phyloP scores from a whole-genome alignment of 2,797 vertebrate genomes.

The Erethizon dorsatum region DNA sequence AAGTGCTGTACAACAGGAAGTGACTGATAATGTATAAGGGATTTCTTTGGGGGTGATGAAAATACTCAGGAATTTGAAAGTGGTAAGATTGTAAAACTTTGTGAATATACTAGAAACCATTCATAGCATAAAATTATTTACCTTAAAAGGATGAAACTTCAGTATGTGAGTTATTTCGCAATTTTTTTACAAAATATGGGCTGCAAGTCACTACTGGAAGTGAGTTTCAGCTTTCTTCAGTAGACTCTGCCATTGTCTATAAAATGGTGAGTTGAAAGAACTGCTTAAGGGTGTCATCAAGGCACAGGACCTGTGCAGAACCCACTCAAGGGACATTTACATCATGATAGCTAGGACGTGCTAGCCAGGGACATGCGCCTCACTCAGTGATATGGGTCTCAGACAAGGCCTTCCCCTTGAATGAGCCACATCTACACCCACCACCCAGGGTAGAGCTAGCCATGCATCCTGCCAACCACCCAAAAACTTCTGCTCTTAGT shows the following conservation, averaged over 20 bases:
- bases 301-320: not conserved
- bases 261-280: not conserved
- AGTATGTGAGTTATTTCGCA: not conserved
- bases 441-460: not conserved
- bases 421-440: not conserved
- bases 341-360: not conserved
- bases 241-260: not conserved
- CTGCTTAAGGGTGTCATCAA: not conserved
- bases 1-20: not conserved
- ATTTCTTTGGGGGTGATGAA: not conserved
- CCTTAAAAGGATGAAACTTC: not conserved
- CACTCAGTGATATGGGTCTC: not conserved
- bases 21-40: not conserved
- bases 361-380: not conserved
- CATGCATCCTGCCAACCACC: not conserved
- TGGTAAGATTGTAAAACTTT: not conserved
- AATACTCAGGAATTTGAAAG: conserved; percentile 43
- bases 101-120: conserved; percentile 25
- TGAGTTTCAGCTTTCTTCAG: not conserved
- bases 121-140: not conserved
- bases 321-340: not conserved
- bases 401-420: not conserved
- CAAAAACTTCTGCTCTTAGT: conserved; percentile 23
- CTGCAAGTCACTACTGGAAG: not conserved
- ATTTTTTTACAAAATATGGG: not conserved